phyloP scores from a whole-genome alignment of 2,113 vertebrate species.

The Callopanchax toddi region DNA sequence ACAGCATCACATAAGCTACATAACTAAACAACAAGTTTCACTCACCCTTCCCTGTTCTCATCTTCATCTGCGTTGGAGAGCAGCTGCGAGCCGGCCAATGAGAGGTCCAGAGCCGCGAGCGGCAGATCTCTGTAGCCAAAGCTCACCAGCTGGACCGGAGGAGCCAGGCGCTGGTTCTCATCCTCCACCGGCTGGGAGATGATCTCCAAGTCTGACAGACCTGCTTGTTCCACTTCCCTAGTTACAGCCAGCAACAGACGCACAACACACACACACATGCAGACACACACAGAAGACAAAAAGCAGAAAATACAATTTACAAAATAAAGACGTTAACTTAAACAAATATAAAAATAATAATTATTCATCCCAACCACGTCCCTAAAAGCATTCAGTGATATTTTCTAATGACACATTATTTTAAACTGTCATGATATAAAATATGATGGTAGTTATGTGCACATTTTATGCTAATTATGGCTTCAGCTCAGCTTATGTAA shows the following conservation, averaged over 20 bases:
- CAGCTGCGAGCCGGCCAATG: slow-evolving; percentile 93
- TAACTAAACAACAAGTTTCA: neutral
- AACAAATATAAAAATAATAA: too few species aligned
- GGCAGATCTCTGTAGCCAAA: slow-evolving; percentile 93
- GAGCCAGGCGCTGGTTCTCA: slow-evolving; percentile 87
- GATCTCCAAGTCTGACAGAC: slow-evolving; percentile 92
- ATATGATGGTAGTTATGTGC: too few species aligned
- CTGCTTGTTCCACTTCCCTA: slow-evolving; percentile 76
- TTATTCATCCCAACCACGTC: too few species aligned
- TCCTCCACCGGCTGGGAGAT: slow-evolving; percentile 95
- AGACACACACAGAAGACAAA: slow-evolving; percentile 11
- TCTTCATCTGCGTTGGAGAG: slow-evolving; percentile 94
- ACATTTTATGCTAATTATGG: neutral
- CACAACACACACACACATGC: slow-evolving; percentile 3
- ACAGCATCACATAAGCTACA: too few species aligned
- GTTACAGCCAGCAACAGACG: slow-evolving; percentile 30
- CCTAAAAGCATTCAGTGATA: too few species aligned
- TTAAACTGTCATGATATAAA: too few species aligned
- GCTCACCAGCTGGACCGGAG: slow-evolving; percentile 89
- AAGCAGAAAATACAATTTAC: slow-evolving; percentile 6
- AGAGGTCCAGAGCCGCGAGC: slow-evolving; percentile 91
- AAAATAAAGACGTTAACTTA: neutral
- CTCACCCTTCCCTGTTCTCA: slow-evolving; percentile 94
- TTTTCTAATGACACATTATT: too few species aligned
- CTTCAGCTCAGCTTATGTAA: neutral